Evolutionary conservation across 2,888 invertebrate species (phyloP), one percentile per base, ranked within the genome.

Genomic region (Baccha elongata): DNA sequence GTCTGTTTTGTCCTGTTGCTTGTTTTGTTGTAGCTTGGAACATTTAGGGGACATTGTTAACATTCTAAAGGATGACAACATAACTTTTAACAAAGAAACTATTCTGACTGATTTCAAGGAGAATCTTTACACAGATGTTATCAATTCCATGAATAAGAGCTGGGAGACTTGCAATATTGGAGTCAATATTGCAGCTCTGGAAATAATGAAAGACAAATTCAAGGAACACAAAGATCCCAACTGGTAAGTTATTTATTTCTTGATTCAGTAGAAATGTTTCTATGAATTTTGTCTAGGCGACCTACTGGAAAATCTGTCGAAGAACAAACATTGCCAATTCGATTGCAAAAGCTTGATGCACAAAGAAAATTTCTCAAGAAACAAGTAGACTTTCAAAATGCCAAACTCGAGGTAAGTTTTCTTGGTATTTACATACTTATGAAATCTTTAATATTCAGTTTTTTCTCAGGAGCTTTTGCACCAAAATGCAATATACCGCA

Each of bases 161-260:
- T 88, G 88, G 88, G 35, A 84, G 1, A 37, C 48, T 1, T 83
- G 79, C 37, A 58, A 80, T 40, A 85, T 88, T 5, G 71, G 86
- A 0, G 81, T 85, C 10, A 85, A 85, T 2, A 65, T 88, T 8
- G 85, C 85, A 1, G 67, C 84, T 2, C 15, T 88, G 26, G 86
- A 87, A 23, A 75, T 86, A 52, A 60, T 87, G 2, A 88, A 88
- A 53, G 84, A 87, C 0, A 85, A 85, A 17, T 88, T 85, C 52
- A 85, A 85, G 13, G 44, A 85, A 10, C 84, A 60, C 13, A 68
- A 69, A 17, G 86, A 85, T 2, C 62, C 85, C 0, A 86, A 85
- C 65, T 87, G 87, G 88, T 88, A 79, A 68, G 46, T 17, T 0
- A 8, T 10, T 19, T 8, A 40, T n/a, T 6, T 15, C 3, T 42